Conservation (phyloP, 2,888 invertebrate genomes). For the Eledona agricola region DNA sequence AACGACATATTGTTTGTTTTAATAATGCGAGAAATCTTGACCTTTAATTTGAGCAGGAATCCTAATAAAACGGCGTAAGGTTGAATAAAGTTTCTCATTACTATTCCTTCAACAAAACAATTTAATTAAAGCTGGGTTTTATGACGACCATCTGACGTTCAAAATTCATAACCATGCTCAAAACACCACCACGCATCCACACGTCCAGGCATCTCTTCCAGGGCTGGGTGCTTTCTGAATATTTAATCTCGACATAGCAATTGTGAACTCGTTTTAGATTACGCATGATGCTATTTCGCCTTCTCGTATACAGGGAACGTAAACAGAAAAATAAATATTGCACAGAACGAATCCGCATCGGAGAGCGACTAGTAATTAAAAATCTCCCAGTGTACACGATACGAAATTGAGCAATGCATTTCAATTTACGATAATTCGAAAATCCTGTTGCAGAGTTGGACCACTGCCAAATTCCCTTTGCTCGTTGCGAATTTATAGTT, state of each 20-base stretch:
- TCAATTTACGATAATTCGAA: conserved; percentile 28
- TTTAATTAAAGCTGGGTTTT: conserved; percentile 21
- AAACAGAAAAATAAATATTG: conserved; percentile 12
- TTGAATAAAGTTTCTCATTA: neutral
- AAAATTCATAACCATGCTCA: conserved; percentile 25
- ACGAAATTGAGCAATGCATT: conserved; percentile 24
- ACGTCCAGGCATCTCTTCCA: conserved; percentile 13
- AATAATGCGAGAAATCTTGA: conserved; percentile 19
- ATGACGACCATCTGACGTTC: conserved; percentile 27
- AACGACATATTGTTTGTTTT: conserved; percentile 7
- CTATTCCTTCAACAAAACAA: conserved; percentile 17
- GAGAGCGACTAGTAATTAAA: conserved; percentile 19
- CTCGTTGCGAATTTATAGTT: conserved; percentile 20
- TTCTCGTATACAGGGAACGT: conserved; percentile 2
- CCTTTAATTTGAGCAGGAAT: conserved; percentile 10
- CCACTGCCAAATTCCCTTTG: conserved; percentile 15
- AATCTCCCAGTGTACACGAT: conserved; percentile 9
- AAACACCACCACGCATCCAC: neutral
- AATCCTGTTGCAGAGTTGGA: conserved; percentile 29
- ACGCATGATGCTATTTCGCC: conserved; percentile 17
- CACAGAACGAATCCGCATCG: conserved; percentile 8
- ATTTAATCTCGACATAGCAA: conserved; percentile 20
- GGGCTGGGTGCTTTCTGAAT: conserved; percentile 12
- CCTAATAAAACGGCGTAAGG: conserved; percentile 9
- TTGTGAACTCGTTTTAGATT: conserved; percentile 16